These are phyloP conservation scores for Spodoptera picta DNA, from an alignment of 2,888 invertebrate species.

Conservation along the genomic window DNA sequence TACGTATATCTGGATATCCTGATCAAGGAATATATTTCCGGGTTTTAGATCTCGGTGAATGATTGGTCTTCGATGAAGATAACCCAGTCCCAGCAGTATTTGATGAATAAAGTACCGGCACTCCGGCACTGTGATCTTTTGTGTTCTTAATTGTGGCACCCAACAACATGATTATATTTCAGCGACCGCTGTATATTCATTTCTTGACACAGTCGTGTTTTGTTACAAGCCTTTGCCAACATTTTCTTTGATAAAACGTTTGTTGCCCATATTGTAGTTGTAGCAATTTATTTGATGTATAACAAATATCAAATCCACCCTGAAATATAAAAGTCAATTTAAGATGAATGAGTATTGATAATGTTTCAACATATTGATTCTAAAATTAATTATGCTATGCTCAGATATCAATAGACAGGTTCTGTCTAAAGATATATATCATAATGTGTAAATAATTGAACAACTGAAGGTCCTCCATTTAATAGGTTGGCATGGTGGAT, in stretches of 20 bases:
- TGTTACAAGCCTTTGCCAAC: constrained; percentile 97
- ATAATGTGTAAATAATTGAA: too few relatives aligned
- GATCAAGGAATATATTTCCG: constrained; percentile 98
- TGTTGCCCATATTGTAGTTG: constrained; percentile 96
- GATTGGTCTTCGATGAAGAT: constrained; percentile 96
- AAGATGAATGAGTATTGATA: too few relatives aligned
- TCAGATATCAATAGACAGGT: constrained; percentile 5
- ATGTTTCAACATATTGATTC: constrained; percentile 40
- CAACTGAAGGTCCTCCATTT: too few relatives aligned
- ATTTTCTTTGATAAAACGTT: constrained; percentile 98
- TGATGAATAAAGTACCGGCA: constrained; percentile 98
- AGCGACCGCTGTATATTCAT: constrained; percentile 97
- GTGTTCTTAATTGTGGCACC: constrained; percentile 97
- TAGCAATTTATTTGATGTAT: constrained; percentile 95
- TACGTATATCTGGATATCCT: constrained; percentile 96
- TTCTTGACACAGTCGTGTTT: constrained; percentile 99
- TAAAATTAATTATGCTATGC: constrained; percentile 52
- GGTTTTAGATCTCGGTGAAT: constrained; percentile 99
- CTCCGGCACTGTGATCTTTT: constrained; percentile 98
- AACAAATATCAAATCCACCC: constrained; percentile 99
- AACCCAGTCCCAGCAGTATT: constrained; percentile 96
- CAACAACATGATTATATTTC: constrained; percentile 96
- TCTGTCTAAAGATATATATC: too few relatives aligned
- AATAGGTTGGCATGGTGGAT: too few relatives aligned
- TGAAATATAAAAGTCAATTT: constrained; percentile 67